Evolutionary conservation across 2,888 invertebrate genomes (phyloP).

Genomic region (Hypercompe scribonia): DNA sequence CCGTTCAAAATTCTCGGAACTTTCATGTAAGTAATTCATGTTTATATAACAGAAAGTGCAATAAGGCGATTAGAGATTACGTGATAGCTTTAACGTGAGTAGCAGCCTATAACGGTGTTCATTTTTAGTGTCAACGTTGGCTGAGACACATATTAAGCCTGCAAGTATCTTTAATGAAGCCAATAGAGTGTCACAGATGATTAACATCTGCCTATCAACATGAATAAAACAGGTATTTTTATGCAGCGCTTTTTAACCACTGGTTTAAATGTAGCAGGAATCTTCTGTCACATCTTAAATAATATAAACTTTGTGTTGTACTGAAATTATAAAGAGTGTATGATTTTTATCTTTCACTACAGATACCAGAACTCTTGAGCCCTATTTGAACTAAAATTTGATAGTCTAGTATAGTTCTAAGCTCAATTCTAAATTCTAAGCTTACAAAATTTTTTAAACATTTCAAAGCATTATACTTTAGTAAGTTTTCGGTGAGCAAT

Average conservation of each 20-base stretch:
- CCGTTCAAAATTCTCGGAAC: too few species aligned
- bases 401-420: background rate
- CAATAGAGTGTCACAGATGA: background rate
- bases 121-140: too few species aligned
- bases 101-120: too few species aligned
- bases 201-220: background rate
- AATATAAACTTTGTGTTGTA: background rate
- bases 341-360: background rate
- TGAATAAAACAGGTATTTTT: too few species aligned
- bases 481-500: conserved; percentile 58
- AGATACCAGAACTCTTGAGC: background rate
- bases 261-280: too few species aligned
- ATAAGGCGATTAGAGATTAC: too few species aligned
- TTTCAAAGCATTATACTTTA: background rate
- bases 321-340: background rate
- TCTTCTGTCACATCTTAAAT: too few species aligned
- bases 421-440: background rate
- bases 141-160: too few species aligned
- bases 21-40: too few species aligned
- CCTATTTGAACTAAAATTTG: background rate
- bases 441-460: background rate
- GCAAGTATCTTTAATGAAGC: background rate
- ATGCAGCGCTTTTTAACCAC: too few species aligned
- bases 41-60: too few species aligned
- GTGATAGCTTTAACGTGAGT: too few species aligned